Evolutionary conservation across 2,797 vertebrate species (phyloP).

Genomic region (Rachycentron canadum): DNA sequence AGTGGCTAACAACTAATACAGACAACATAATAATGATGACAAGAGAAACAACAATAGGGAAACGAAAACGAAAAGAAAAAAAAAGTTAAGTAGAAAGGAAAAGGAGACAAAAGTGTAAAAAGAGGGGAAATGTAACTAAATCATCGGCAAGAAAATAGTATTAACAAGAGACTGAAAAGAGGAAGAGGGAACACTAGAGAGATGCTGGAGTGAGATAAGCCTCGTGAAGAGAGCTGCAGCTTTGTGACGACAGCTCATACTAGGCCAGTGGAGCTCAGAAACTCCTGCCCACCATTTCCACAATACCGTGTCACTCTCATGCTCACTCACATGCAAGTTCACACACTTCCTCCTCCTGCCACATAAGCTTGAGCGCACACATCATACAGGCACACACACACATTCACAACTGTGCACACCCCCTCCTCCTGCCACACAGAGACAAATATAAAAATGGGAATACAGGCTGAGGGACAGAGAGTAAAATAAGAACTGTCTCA

Average conservation of each 20-base stretch:
- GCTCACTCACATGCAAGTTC: conserved; percentile 9
- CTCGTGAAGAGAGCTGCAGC: conserved; percentile 40
- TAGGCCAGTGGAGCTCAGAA: conserved; percentile 50
- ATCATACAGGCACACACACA: conserved; percentile 4
- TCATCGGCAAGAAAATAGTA: not conserved
- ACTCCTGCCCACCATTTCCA: conserved; percentile 21
- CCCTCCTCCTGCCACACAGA: conserved; percentile 8
- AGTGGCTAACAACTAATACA: conserved; percentile 58
- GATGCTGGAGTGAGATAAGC: conserved; percentile 22
- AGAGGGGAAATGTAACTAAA: not conserved
- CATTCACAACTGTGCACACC: not conserved
- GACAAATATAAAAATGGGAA: conserved; percentile 36
- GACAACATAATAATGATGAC: conserved; percentile 58
- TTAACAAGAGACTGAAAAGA: conserved; percentile 1
- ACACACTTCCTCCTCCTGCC: conserved; percentile 8
- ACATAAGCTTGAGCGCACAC: not conserved
- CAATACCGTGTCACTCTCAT: conserved; percentile 1
- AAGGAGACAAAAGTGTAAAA: conserved; percentile 19
- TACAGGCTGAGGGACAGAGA: conserved; percentile 50
- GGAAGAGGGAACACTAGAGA: not conserved
- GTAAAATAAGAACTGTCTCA: conserved; percentile 58
- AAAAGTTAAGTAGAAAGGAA: conserved; percentile 12
- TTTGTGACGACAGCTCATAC: conserved; percentile 26
- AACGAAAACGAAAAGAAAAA: conserved; percentile 23
- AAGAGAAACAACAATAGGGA: conserved; percentile 26